Evolutionary conservation across 2,113 vertebrate genomes (phyloP).

Genomic region (Apteryx mantelli): DNA sequence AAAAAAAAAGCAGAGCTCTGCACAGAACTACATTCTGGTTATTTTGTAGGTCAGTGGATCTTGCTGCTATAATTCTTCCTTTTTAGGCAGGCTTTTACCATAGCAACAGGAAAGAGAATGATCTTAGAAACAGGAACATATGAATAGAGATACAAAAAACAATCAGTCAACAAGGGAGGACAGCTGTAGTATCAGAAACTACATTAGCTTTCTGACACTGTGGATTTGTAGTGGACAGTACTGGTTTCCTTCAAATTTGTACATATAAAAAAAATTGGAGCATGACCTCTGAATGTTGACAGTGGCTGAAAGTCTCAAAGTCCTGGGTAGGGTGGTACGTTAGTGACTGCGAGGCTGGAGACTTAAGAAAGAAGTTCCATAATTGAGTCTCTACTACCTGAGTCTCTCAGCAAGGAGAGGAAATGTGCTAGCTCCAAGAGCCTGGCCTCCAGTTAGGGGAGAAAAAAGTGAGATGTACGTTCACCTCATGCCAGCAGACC

Average conservation of each 20-base stretch:
- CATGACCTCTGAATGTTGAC: neutral
- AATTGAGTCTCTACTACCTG: neutral
- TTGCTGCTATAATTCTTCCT: constrained; percentile 10
- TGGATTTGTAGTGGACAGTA: neutral
- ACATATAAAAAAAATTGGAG: neutral
- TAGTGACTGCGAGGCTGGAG: neutral
- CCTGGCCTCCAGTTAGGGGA: neutral
- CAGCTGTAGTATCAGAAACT: neutral
- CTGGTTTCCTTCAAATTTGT: neutral
- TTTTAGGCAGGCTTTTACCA: constrained; percentile 50
- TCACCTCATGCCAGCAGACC: neutral
- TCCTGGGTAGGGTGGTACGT: neutral
- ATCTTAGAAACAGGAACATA: constrained; percentile 24
- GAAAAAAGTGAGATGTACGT: neutral
- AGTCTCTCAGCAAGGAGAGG: neutral
- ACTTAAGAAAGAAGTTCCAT: neutral
- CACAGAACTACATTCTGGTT: neutral
- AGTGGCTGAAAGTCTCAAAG: neutral
- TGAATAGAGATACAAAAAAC: constrained; percentile 11
- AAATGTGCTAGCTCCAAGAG: neutral
- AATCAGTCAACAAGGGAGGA: neutral
- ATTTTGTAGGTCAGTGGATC: constrained; percentile 54
- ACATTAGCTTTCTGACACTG: neutral
- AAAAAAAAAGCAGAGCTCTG: neutral
- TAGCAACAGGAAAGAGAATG: constrained; percentile 55